Evolutionary conservation across 1,140 invertebrate genomes (phyloP).

Genomic region (Adelges cooleyi): DNA sequence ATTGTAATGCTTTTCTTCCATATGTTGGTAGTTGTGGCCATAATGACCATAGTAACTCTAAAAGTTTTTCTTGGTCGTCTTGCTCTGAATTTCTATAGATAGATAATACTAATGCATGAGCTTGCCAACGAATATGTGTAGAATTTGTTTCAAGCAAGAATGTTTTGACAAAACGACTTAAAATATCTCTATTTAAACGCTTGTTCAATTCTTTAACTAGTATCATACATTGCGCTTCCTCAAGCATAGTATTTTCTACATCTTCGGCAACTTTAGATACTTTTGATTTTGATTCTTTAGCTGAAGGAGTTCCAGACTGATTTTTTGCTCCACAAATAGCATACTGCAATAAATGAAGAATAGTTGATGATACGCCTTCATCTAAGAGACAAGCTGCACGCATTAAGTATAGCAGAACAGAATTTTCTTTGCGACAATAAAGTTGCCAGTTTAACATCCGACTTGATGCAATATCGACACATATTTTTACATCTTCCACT

Average conservation of each 20-base stretch:
- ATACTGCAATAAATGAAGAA: constrained; percentile 77
- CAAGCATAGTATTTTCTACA: constrained; percentile 9
- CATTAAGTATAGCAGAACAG: constrained; percentile 67
- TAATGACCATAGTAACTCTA: constrained; percentile 77
- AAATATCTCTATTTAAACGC: constrained; percentile 51
- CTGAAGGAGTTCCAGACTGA: background rate
- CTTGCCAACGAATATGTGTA: constrained; percentile 87
- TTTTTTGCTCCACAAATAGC: constrained; percentile 54
- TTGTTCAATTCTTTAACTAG: constrained; percentile 35
- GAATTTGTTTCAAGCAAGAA: constrained; percentile 90
- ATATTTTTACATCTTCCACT: constrained; percentile 89
- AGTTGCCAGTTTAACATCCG: constrained; percentile 93
- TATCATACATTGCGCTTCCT: constrained; percentile 27
- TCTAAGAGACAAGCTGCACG: constrained; percentile 70
- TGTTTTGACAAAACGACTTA: constrained; percentile 73
- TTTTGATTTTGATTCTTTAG: constrained; percentile 18
- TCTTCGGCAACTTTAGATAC: constrained; percentile 18
- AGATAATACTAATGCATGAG: constrained; percentile 74
- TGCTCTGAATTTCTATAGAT: constrained; percentile 65
- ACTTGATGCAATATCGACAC: constrained; percentile 79
- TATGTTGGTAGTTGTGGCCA: constrained; percentile 85
- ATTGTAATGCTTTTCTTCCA: constrained; percentile 87
- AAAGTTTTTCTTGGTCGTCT: constrained; percentile 61
- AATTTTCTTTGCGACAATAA: constrained; percentile 62
- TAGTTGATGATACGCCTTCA: constrained; percentile 84